These are phyloP conservation scores for Rhaphigaster nebulosa DNA, from an alignment of 2,888 invertebrate species.

Conservation along the genomic window DNA sequence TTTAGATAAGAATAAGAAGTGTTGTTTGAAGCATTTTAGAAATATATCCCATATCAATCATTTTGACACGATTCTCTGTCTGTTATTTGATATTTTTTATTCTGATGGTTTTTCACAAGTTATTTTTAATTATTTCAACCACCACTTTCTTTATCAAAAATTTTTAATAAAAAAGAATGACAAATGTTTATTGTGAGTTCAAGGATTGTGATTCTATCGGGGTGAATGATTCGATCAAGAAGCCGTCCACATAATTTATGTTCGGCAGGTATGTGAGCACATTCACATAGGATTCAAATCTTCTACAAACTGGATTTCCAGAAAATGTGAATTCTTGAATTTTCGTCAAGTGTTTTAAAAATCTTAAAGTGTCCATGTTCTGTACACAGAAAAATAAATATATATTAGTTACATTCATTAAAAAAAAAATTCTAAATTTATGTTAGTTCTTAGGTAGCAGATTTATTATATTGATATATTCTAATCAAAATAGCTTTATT, in stretches of 20 bases:
- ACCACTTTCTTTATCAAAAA: no score
- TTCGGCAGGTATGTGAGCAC: constrained; percentile 59
- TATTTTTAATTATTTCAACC: no score
- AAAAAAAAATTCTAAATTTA: background rate
- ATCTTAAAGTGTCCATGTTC: constrained; percentile 57
- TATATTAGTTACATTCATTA: background rate
- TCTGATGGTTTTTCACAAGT: no score
- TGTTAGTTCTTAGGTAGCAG: background rate
- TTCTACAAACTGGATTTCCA: constrained; percentile 61
- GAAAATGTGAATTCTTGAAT: constrained; percentile 60
- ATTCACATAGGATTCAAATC: constrained; percentile 55
- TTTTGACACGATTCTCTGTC: no score
- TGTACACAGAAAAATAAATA: background rate
- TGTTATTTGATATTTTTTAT: no score
- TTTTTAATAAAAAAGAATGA: background rate
- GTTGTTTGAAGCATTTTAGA: no score
- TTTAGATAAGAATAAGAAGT: no score
- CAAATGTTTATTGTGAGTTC: background rate
- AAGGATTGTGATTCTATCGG: constrained; percentile 10
- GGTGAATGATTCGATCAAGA: constrained; percentile 53
- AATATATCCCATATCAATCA: no score
- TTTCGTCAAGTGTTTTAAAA: constrained; percentile 56
- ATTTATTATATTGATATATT: background rate
- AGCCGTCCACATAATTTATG: constrained; percentile 60
- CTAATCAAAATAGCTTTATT: background rate